Percentiles rank a stretch among this genome's conserved stretches.
Conservation (phyloP, 2,888 invertebrate genomes). For the Eilema depressum region DNA sequence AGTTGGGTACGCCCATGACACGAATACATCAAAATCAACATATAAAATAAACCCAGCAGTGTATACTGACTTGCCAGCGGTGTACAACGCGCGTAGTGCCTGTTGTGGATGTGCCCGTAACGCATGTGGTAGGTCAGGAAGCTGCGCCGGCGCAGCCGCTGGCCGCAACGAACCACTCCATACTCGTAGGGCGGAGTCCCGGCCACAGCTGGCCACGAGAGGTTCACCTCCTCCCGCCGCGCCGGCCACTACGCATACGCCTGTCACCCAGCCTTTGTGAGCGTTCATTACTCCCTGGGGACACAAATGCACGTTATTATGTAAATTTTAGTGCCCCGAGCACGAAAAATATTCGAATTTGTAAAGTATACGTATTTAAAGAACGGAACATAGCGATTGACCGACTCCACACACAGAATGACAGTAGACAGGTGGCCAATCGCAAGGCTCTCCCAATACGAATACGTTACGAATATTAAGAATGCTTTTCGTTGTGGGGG, state of each 20-base stretch:
- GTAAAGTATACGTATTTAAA: no score
- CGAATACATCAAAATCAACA: neutral
- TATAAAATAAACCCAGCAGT: neutral
- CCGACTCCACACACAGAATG: no score
- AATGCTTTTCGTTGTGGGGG: no score
- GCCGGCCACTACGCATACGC: constrained; percentile 81
- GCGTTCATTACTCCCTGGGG: constrained; percentile 90
- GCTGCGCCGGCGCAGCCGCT: constrained; percentile 71
- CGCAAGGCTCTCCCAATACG: no score
- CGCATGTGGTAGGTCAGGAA: constrained; percentile 88
- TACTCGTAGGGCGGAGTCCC: constrained; percentile 91
- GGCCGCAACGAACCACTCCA: constrained; percentile 91
- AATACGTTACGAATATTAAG: no score
- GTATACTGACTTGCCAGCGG: constrained; percentile 92
- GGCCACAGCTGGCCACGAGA: constrained; percentile 91
- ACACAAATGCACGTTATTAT: no score
- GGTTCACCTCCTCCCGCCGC: constrained; percentile 53
- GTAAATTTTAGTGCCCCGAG: no score
- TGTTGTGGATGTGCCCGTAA: constrained; percentile 87
- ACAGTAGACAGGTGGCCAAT: no score
- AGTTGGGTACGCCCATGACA: no score
- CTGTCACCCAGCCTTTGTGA: constrained; percentile 95
- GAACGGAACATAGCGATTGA: no score
- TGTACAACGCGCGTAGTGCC: constrained; percentile 86
- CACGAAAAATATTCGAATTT: no score